Conservation (phyloP, 2,797 vertebrate genomes). For the Clarias laeviceps region DNA sequence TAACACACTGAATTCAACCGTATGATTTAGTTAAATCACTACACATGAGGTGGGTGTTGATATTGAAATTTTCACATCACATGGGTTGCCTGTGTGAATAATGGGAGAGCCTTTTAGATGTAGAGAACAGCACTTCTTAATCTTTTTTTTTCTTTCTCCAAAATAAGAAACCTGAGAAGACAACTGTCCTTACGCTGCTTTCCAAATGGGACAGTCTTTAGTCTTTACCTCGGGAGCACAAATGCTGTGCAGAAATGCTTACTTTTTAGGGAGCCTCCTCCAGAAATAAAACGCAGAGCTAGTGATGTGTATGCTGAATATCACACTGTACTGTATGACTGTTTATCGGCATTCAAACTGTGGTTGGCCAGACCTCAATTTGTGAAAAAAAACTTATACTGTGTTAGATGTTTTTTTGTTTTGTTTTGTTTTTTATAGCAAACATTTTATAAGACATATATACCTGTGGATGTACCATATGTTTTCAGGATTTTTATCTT, state of each 20-base stretch:
- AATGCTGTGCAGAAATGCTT: slow-evolving; percentile 8
- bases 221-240: slow-evolving; percentile 17
- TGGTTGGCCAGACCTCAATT: slow-evolving; percentile 7
- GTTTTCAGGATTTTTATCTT: slow-evolving; percentile 33
- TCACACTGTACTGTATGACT: slow-evolving; percentile 17
- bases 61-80: not conserved
- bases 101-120: not conserved
- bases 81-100: not conserved
- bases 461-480: slow-evolving; percentile 35
- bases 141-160: not conserved
- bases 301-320: not conserved
- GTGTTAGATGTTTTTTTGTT: not conserved
- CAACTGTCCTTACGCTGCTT: not conserved
- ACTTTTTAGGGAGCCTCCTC: not conserved
- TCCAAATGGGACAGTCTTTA: not conserved
- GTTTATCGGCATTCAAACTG: not conserved
- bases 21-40: slow-evolving; percentile 6
- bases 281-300: slow-evolving; percentile 2
- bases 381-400: not conserved
- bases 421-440: slow-evolving; percentile 1
- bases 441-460: slow-evolving; percentile 39
- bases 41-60: not conserved
- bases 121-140: not conserved
- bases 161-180: slow-evolving; percentile 7
- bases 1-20: not conserved